Conservation (phyloP, 2,888 invertebrate species). For the Baccha elongata region DNA sequence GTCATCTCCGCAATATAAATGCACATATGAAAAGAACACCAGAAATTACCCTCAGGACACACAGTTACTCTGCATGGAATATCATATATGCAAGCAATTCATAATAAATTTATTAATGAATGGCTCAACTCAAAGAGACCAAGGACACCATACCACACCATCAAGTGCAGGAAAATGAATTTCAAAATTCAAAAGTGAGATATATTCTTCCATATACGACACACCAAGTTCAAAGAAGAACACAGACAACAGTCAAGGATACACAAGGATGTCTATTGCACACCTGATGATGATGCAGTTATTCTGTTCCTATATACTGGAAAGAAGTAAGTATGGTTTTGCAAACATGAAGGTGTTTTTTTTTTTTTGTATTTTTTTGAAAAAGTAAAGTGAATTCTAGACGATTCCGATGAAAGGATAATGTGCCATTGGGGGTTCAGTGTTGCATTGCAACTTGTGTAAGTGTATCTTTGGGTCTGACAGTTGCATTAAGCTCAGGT, state of each 20-base stretch:
- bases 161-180: constrained; percentile 46
- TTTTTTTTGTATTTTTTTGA: neutral
- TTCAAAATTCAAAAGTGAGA: constrained; percentile 35
- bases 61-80: constrained; percentile 29
- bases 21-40: neutral
- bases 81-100: constrained; percentile 37
- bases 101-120: constrained; percentile 52
- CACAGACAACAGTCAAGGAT: constrained; percentile 52
- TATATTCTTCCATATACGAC: constrained; percentile 1
- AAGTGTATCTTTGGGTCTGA: constrained; percentile 45
- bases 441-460: constrained; percentile 9
- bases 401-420: constrained; percentile 67
- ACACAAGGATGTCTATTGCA: constrained; percentile 3
- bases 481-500: constrained; percentile 66
- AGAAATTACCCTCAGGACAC: constrained; percentile 26
- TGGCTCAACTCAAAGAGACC: constrained; percentile 47
- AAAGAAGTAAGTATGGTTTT: too few species aligned
- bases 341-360: constrained; percentile 4
- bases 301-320: too few species aligned
- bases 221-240: constrained; percentile 25
- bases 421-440: constrained; percentile 53
- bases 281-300: too few species aligned
- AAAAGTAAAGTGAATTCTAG: constrained; percentile 56
- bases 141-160: constrained; percentile 21
- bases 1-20: neutral